These are phyloP conservation scores for Lycopodina hypogea DNA, from an alignment of 37 sponge, comb jelly and placozoan genomes.

Conservation along the genomic window DNA sequence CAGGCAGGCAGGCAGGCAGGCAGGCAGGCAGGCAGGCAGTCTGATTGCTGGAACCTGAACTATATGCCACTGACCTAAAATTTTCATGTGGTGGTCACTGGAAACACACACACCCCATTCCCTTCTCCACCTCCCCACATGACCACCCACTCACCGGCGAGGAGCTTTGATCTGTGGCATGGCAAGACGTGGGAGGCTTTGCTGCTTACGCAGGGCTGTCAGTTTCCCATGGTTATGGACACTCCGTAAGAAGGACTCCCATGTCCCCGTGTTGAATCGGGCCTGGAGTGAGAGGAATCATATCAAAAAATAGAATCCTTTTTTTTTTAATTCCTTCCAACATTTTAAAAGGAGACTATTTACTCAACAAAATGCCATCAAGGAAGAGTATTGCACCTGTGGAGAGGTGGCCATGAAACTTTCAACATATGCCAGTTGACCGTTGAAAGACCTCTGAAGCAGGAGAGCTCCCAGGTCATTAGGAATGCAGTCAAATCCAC, in stretches of 20 bases:
- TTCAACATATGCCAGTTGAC: conserved; percentile 65
- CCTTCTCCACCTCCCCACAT: too few relatives aligned
- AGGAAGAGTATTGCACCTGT: too few relatives aligned
- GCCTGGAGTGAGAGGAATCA: not conserved
- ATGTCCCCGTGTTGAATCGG: conserved; percentile 71
- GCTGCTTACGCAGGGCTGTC: conserved; percentile 36
- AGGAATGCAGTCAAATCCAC: conserved; percentile 92
- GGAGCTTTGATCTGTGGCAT: conserved; percentile 26
- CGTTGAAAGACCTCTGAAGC: conserved; percentile 55
- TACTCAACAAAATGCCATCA: too few relatives aligned
- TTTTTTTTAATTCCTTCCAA: not conserved
- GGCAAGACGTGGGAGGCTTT: conserved; percentile 2
- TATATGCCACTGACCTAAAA: not conserved
- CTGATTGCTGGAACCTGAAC: too few relatives aligned
- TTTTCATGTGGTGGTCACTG: not conserved
- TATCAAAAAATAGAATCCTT: too few relatives aligned
- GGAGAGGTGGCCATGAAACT: conserved; percentile 42
- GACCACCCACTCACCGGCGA: not conserved
- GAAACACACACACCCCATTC: too few relatives aligned
- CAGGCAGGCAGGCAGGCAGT: too few relatives aligned
- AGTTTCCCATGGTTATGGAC: conserved; percentile 37
- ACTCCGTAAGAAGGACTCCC: conserved; percentile 73
- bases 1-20: too few relatives aligned
- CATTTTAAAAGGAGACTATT: not conserved
- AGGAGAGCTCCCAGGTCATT: conserved; percentile 82